Evolutionary conservation across 2,113 vertebrate species (phyloP), one percentile per base, ranked within the genome.

Genomic region (Caloenas nicobarica): DNA sequence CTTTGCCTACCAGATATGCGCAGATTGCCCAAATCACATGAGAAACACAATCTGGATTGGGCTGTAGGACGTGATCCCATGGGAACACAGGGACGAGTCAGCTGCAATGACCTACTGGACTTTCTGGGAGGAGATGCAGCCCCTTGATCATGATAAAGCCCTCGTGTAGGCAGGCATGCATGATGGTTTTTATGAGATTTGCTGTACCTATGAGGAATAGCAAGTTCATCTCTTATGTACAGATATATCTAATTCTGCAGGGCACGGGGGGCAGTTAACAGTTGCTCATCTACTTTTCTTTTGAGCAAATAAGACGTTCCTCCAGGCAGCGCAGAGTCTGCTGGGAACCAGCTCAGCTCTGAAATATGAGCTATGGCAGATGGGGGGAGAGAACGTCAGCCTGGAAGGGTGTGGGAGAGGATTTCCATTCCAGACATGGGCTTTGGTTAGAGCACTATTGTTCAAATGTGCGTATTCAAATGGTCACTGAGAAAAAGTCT

Each of bases 321-420:
- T 94, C 26, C 51, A 48, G 74, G 91, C 62, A 94, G 81, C 42
- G 84, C 73, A 77, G 25, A 94, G 78, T 58, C 76, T 81, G 69
- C 57, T 81, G 79, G 61, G 6, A 0, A 72, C 28, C 62, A 93
- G 74, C 60, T 96, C 94, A 81, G 42, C 90, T 92, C 93, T 95
- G 86, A 97, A 97, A 96, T 96, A 86, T 0, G 74, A 96, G 79
- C 89, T 74, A 65, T 58, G 23, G 87, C 86, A 78, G 76, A 73
- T 34, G 65, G 73, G 74, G 64, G 89, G 40, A 91, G 74, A 89
- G 79, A 76, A 94, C 66, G 44, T 80, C 81, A 92, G 68, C 72
- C 48, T 89, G 60, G 53, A 90, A 92, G 73, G 71, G 64, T 90
- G 83, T 84, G 62, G 57, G 80, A 60, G 60, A 95, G 31, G 54